These are phyloP conservation scores for Brachionus rotundiformis DNA, from an alignment of 1,140 invertebrate species.

Conservation along the genomic window DNA sequence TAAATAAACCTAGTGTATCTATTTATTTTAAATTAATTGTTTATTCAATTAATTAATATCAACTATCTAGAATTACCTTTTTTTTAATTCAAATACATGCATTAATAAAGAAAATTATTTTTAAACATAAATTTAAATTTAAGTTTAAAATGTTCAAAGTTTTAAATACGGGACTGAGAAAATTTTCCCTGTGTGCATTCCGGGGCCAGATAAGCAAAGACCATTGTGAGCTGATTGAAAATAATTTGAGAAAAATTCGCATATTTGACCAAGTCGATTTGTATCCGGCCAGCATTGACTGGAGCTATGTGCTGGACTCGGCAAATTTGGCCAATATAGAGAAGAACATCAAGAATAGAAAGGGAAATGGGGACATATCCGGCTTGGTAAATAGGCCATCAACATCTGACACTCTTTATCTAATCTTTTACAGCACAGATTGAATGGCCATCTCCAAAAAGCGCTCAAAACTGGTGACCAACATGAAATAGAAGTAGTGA, in stretches of 20 bases:
- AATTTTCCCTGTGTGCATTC: background rate
- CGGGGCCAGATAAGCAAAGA: background rate
- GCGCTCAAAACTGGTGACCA: background rate
- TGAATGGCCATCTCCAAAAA: background rate
- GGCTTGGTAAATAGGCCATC: background rate
- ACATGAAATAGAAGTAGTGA: background rate
- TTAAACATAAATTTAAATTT: background rate
- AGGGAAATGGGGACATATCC: background rate
- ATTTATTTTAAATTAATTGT: too few species aligned
- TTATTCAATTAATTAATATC: too few species aligned
- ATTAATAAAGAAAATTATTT: too few species aligned
- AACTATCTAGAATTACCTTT: too few species aligned
- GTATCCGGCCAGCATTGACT: conserved; percentile 17
- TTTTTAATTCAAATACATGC: too few species aligned
- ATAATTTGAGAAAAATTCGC: conserved; percentile 4
- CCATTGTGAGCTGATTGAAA: conserved; percentile 15
- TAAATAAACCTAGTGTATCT: too few species aligned
- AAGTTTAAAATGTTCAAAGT: background rate
- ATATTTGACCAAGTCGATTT: conserved; percentile 35
- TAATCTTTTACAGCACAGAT: conserved; percentile 3
- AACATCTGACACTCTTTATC: background rate
- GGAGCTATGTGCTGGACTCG: conserved; percentile 13
- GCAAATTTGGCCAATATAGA: background rate
- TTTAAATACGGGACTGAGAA: background rate
- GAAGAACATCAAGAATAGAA: background rate